phyloP scores from a whole-genome alignment of 2,113 vertebrate genomes.

The Tenrec ecaudatus region DNA sequence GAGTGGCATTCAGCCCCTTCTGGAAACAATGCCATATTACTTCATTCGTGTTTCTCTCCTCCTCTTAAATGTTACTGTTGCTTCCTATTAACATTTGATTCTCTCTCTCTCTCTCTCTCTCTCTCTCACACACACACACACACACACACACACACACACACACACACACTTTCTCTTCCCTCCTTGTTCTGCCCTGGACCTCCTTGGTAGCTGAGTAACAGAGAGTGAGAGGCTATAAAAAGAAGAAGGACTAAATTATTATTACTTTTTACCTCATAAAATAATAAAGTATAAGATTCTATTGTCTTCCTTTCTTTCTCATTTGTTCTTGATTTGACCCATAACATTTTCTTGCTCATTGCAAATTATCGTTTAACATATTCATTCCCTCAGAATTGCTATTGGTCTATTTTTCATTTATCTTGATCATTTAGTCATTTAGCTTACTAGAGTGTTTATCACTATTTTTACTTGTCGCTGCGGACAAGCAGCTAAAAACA shows the following conservation, averaged over 20 bases:
- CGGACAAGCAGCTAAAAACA: constrained; percentile 79
- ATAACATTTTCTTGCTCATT: constrained; percentile 34
- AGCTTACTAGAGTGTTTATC: constrained; percentile 78
- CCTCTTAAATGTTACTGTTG: not conserved
- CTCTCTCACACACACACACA: too few relatives aligned
- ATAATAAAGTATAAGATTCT: too few relatives aligned
- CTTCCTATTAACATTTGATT: not conserved
- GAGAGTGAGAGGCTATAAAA: not conserved
- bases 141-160: too few relatives aligned
- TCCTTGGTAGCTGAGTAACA: not conserved
- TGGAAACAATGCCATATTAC: not conserved
- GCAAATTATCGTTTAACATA: constrained; percentile 72
- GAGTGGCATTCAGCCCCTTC: not conserved
- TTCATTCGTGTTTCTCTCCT: not conserved
- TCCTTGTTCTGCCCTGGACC: not conserved
- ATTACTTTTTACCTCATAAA: not conserved
- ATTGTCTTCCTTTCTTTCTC: not conserved
- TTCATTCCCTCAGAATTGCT: constrained; percentile 37
- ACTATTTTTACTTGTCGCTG: constrained; percentile 76
- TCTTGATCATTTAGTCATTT: constrained; percentile 70
- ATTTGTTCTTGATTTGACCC: constrained; percentile 40
- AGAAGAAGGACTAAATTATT: not conserved
- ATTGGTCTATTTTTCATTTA: constrained; percentile 64
- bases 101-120: not conserved
- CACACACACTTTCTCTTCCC: not conserved